Evolutionary conservation across 1,140 invertebrate species (phyloP).

Genomic region (Brachionus plicatilis): DNA sequence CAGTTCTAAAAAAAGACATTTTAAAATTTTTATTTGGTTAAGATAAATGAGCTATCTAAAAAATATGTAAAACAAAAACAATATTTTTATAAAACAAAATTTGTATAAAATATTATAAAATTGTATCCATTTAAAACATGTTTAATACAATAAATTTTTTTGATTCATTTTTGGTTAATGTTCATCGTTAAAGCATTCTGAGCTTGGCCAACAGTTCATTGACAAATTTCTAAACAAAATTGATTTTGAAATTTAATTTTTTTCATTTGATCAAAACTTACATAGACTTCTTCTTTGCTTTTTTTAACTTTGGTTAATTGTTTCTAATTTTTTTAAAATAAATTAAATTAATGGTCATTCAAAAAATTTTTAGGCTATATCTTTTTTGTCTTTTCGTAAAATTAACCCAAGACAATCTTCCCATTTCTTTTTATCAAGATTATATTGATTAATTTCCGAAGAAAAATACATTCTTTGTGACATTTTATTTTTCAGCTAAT

Average conservation of each 20-base stretch:
- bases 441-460: too few relatives aligned
- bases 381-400: too few relatives aligned
- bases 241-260: not conserved
- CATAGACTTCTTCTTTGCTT: not conserved
- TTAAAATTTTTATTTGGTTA: not conserved
- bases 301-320: slow-evolving; percentile 32
- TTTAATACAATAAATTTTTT: slow-evolving; percentile 25
- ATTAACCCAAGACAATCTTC: too few relatives aligned
- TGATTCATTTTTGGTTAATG: not conserved
- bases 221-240: slow-evolving; percentile 30
- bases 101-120: not conserved
- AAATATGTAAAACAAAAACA: slow-evolving; percentile 31
- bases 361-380: too few relatives aligned
- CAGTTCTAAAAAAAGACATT: not conserved
- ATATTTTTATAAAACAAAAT: slow-evolving; percentile 24
- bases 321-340: not conserved
- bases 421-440: too few relatives aligned
- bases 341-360: too few relatives aligned
- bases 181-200: slow-evolving; percentile 14
- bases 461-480: too few relatives aligned
- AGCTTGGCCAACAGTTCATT: slow-evolving; percentile 28
- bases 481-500: too few relatives aligned
- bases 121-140: not conserved
- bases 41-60: slow-evolving; percentile 12
- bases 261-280: not conserved